These are phyloP conservation scores for Phalacrocorax pelagicus DNA, from an alignment of 2,113 vertebrate genomes.

Conservation along the genomic window DNA sequence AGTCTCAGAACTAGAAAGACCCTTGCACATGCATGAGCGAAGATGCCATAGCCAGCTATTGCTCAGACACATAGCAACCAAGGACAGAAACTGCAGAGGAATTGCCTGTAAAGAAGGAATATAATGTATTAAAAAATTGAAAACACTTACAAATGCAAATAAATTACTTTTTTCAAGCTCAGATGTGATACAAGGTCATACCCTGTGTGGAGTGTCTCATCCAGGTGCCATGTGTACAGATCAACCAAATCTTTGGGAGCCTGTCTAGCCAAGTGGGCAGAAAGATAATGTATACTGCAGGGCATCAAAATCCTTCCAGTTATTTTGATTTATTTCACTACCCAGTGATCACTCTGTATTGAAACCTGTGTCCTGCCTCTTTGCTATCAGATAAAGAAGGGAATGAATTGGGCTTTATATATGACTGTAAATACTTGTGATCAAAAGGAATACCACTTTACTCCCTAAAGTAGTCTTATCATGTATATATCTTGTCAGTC, in stretches of 20 bases:
- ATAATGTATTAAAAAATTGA: neutral
- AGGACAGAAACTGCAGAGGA: neutral
- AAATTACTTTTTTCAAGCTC: neutral
- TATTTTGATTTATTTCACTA: neutral
- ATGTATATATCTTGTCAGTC: conserved; percentile 12
- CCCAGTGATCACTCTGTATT: neutral
- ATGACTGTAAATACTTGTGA: conserved; percentile 35
- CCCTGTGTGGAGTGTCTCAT: neutral
- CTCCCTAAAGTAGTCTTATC: neutral
- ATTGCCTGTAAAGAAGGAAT: neutral
- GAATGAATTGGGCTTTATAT: neutral
- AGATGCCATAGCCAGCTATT: neutral
- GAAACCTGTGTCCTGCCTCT: neutral
- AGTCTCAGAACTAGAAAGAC: neutral
- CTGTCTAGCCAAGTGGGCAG: neutral
- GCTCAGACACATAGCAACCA: neutral
- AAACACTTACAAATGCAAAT: neutral
- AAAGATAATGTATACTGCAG: neutral
- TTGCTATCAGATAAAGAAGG: neutral
- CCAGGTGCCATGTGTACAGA: neutral
- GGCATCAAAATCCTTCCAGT: neutral
- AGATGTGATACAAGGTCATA: accelerated
- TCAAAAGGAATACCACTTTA: conserved; percentile 11
- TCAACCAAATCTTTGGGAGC: neutral
- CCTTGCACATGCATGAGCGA: accelerated